Evolutionary conservation across 2,113 vertebrate species (phyloP).

Genomic region (Acrocephalus kingi): DNA sequence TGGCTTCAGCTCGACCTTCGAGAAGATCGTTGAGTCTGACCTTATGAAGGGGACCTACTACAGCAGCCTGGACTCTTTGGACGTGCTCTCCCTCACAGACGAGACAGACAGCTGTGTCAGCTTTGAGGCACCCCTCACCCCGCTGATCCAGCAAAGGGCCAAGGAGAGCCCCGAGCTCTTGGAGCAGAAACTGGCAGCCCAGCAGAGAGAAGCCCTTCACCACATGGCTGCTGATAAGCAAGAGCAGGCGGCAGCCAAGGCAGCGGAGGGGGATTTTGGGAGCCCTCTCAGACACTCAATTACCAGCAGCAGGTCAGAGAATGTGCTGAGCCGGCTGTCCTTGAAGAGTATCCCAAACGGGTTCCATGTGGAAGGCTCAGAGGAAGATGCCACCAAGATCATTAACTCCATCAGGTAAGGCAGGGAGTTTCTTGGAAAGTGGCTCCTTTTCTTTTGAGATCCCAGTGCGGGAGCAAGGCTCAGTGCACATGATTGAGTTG

Average conservation of each 20-base stretch:
- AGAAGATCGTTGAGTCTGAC: slow-evolving; percentile 95
- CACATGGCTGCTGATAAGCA: slow-evolving; percentile 79
- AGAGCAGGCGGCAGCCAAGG: slow-evolving; percentile 67
- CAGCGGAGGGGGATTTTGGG: slow-evolving; percentile 67
- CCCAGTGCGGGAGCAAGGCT: neutral
- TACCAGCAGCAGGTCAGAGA: slow-evolving; percentile 92
- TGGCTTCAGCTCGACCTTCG: slow-evolving; percentile 94
- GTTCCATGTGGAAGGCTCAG: slow-evolving; percentile 78
- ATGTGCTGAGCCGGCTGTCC: slow-evolving; percentile 86
- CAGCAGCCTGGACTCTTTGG: slow-evolving; percentile 94
- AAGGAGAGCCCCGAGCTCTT: slow-evolving; percentile 85
- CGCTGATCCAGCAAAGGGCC: slow-evolving; percentile 93
- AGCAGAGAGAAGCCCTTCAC: slow-evolving; percentile 71
- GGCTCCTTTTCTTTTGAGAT: neutral
- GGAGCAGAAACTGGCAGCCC: slow-evolving; percentile 70
- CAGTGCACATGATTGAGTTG: neutral
- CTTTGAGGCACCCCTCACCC: slow-evolving; percentile 93
- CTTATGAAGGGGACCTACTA: slow-evolving; percentile 93
- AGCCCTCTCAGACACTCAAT: slow-evolving; percentile 91
- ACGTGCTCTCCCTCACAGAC: slow-evolving; percentile 91
- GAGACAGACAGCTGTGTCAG: slow-evolving; percentile 98
- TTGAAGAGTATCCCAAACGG: slow-evolving; percentile 86
- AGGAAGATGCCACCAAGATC: slow-evolving; percentile 80
- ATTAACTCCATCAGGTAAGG: slow-evolving; percentile 89
- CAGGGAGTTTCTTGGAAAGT: neutral